phyloP scores from a whole-genome alignment of 1,140 invertebrate species.

The Sycophaga agraensis region DNA sequence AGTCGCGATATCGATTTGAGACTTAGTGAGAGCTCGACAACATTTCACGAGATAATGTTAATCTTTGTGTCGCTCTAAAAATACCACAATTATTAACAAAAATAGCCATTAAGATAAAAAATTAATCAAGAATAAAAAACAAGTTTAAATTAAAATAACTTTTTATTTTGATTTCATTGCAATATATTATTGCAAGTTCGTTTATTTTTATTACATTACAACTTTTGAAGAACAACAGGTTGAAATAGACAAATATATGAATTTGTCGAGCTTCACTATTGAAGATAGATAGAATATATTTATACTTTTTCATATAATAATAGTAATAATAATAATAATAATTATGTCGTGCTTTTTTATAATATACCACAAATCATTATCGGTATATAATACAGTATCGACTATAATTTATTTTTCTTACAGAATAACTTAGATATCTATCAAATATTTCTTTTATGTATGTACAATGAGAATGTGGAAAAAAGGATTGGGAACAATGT shows the following conservation, averaged over 20 bases:
- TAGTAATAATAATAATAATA: constrained; percentile 26
- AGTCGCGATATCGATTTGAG: constrained; percentile 26
- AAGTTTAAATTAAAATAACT: background rate
- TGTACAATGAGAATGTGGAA: constrained; percentile 48
- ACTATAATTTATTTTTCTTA: constrained; percentile 49
- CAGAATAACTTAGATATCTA: constrained; percentile 50
- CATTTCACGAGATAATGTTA: constrained; percentile 21
- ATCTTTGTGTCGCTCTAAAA: no score
- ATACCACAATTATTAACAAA: no score
- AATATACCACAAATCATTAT: constrained; percentile 51
- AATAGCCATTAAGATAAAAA: constrained; percentile 1
- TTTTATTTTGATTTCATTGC: constrained; percentile 6
- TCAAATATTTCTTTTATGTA: constrained; percentile 49
- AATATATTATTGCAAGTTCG: no score
- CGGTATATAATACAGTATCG: constrained; percentile 53
- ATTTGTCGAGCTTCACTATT: constrained; percentile 12
- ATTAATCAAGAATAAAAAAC: background rate
- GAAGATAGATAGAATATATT: constrained; percentile 28
- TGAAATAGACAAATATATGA: background rate
- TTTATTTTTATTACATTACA: no score
- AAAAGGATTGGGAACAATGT: constrained; percentile 30
- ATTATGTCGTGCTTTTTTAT: constrained; percentile 31
- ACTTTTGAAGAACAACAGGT: background rate
- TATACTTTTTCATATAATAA: constrained; percentile 26
- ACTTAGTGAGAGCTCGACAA: constrained; percentile 13